phyloP scores from a whole-genome alignment of 1,140 invertebrate genomes.

The Heliconius himera region DNA sequence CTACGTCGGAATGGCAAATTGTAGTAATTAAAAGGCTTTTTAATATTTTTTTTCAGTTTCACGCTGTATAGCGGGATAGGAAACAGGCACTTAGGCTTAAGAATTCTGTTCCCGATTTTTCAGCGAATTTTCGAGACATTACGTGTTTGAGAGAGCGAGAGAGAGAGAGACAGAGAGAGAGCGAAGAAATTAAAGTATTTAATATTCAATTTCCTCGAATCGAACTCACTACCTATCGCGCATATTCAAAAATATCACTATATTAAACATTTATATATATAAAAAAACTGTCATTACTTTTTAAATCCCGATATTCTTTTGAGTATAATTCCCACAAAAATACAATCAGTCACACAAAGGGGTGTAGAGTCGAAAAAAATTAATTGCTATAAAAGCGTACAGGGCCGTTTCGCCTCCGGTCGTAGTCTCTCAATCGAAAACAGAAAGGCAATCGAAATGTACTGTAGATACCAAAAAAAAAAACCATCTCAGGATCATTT shows the following conservation, averaged over 20 bases:
- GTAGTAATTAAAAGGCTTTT: slow-evolving; percentile 8
- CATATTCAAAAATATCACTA: too few relatives aligned
- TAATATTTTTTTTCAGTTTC: neutral
- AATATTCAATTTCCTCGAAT: too few relatives aligned
- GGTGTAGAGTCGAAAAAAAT: slow-evolving; percentile 3
- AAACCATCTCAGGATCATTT: slow-evolving; percentile 39
- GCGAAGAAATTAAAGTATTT: too few relatives aligned
- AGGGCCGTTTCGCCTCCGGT: slow-evolving; percentile 32
- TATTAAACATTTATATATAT: too few relatives aligned
- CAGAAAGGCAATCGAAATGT: slow-evolving; percentile 18
- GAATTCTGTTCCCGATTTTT: too few relatives aligned
- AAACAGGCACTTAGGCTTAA: too few relatives aligned
- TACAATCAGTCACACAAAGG: slow-evolving; percentile 13
- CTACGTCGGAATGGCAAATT: slow-evolving; percentile 1
- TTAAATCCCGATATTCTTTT: neutral
- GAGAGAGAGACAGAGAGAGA: too few relatives aligned
- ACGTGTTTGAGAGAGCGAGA: too few relatives aligned
- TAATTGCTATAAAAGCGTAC: slow-evolving; percentile 13
- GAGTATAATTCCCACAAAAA: slow-evolving; percentile 13
- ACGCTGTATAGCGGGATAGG: too few relatives aligned
- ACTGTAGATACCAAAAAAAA: neutral
- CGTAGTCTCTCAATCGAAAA: slow-evolving; percentile 52
- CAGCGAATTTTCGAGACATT: too few relatives aligned
- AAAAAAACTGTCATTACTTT: neutral
- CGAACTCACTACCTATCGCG: too few relatives aligned